A percentile compares a stretch with the other conserved stretches of the same genome.
These are phyloP conservation scores for Scrobipalpa atriplicella DNA, from an alignment of 2,888 invertebrate genomes.

Conservation along the genomic window DNA sequence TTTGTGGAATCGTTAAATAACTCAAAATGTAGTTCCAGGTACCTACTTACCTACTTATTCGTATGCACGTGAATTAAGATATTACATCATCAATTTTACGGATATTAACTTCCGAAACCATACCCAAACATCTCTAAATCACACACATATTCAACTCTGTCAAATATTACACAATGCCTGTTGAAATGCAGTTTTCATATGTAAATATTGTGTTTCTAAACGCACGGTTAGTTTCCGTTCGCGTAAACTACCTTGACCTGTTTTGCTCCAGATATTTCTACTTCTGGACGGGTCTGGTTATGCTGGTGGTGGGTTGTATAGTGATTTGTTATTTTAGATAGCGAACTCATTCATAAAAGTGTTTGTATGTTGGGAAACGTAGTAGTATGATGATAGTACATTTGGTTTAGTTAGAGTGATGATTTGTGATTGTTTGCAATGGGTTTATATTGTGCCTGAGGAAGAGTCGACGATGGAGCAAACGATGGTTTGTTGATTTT, in stretches of 20 bases:
- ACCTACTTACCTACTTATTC: too few relatives aligned
- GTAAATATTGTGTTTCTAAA: slow-evolving; percentile 31
- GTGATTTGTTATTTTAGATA: not conserved
- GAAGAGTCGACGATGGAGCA: too few relatives aligned
- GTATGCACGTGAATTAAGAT: too few relatives aligned
- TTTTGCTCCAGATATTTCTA: slow-evolving; percentile 10
- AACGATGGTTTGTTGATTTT: too few relatives aligned
- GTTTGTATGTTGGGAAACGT: not conserved
- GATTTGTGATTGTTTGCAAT: too few relatives aligned
- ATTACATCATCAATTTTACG: not conserved
- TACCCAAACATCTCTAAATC: not conserved
- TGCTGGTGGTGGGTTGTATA: slow-evolving; percentile 7
- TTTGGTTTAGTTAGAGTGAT: too few relatives aligned
- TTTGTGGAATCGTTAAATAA: too few relatives aligned
- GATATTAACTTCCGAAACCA: not conserved
- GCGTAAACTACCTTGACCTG: slow-evolving; percentile 28
- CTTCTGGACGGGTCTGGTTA: slow-evolving; percentile 1
- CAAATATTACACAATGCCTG: slow-evolving; percentile 23
- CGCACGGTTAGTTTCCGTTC: slow-evolving; percentile 17
- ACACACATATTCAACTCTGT: not conserved
- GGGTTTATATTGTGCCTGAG: too few relatives aligned
- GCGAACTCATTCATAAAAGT: not conserved
- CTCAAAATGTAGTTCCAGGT: too few relatives aligned
- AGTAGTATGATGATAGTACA: too few relatives aligned
- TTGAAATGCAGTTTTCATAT: slow-evolving; percentile 30